Conservation (phyloP, 2,888 invertebrate species). For the Oxycera nigricornis region DNA sequence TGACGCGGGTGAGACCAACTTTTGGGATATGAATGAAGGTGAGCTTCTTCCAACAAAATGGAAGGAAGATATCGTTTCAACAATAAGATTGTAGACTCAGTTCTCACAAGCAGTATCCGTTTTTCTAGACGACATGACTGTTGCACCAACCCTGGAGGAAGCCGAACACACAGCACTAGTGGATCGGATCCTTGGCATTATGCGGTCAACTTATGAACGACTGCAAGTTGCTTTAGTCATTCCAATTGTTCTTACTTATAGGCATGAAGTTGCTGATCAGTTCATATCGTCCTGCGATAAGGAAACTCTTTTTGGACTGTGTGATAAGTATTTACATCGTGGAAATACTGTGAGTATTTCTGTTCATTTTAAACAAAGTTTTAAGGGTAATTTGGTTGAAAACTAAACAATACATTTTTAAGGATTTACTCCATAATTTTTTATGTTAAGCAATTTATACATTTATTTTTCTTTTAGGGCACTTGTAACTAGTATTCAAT, state of each 20-base stretch:
- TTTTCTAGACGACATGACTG: background rate
- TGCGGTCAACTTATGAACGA: background rate
- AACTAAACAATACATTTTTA: too few species aligned
- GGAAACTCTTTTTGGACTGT: background rate
- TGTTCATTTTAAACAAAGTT: too few species aligned
- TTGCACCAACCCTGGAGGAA: background rate
- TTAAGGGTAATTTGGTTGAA: too few species aligned
- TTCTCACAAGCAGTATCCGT: too few species aligned
- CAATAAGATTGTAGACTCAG: background rate
- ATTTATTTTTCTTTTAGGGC: too few species aligned
- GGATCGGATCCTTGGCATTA: slow-evolving; percentile 49
- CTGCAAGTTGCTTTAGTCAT: background rate
- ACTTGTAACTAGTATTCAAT: too few species aligned
- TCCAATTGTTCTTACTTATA: background rate
- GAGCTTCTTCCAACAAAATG: too few species aligned
- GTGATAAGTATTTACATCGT: slow-evolving; percentile 6
- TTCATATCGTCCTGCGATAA: background rate
- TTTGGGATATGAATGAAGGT: background rate
- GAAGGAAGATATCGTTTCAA: background rate
- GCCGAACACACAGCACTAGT: slow-evolving; percentile 50
- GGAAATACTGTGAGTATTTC: background rate
- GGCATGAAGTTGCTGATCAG: background rate
- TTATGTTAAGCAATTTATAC: too few species aligned
- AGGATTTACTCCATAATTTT: too few species aligned
- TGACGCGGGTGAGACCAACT: background rate